Conservation (phyloP, 2,113 vertebrate genomes). For the Nibea albiflora region DNA sequence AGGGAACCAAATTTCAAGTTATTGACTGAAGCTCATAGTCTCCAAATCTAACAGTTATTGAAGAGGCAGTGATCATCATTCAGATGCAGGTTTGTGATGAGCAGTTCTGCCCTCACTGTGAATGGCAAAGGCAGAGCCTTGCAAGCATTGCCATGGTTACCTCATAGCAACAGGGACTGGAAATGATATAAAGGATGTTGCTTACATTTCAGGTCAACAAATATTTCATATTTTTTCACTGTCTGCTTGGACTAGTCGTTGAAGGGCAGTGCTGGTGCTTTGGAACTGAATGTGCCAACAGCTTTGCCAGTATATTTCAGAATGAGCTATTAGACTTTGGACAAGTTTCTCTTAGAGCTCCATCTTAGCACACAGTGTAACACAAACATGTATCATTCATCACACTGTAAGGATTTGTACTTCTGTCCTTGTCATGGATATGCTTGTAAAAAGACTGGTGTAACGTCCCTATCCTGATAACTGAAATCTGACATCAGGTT, state of each 20-base stretch:
- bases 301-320: not conserved
- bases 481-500: no score
- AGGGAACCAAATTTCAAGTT: not conserved
- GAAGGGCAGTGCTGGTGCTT: not conserved
- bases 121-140: slow-evolving; percentile 22
- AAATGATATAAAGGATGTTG: slow-evolving; percentile 25
- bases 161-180: slow-evolving; percentile 76
- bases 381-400: no score
- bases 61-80: no score
- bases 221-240: not conserved
- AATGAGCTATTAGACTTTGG: not conserved
- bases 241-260: not conserved
- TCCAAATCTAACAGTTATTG: not conserved
- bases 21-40: not conserved
- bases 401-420: no score
- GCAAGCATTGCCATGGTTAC: slow-evolving; percentile 77
- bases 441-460: no score
- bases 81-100: not conserved
- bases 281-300: not conserved
- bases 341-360: not conserved
- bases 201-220: slow-evolving; percentile 3
- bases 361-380: not conserved
- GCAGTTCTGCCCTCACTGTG: slow-evolving; percentile 25
- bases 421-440: no score
- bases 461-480: no score